Base-by-base conservation (phyloP, 2,113 vertebrate genomes). In the Thermophis baileyi region DNA sequence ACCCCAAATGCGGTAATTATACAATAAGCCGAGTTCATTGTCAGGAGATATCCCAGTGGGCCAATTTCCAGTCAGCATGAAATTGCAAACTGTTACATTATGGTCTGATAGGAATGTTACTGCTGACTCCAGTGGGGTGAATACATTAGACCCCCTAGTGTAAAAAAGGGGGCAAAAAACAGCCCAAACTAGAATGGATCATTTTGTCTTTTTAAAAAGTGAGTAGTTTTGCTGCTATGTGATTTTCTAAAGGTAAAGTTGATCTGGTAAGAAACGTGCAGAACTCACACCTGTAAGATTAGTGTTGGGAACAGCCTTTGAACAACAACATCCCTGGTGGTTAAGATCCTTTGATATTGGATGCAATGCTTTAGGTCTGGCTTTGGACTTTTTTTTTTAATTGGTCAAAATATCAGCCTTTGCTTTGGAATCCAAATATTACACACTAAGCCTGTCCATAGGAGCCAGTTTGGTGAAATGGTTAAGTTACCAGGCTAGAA, bases 341-440 rank as follows among this genome's bases (percentile, higher is more conserved):
- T 20, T 81, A 81, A 54, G 10, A 5, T 9, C 63, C 25, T 89
- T 47, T 27, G 24, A 47, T 86, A 49, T 60, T 55, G 40, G 25
- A 90, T 85, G n/a, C 10, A 47, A 25, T 24, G 20, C 51, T 57
- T 46, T 46, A 57, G 44, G 46, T 54, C 4, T 85, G 85, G 1
- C 60, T 92, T 22, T 55, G 4, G 1, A 12, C 9, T 12, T 51
- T 69, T 91, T 87, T 53, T 49, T 8, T 91, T 49, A 0, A 6
- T 22, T 40, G 35, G 74, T 81, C 35, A 86, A n/a, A 6, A 27
- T 5, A 27, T 92, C 49, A 87, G 60, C 24, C 44, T 30, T 91
- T n/a, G 20, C 30, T 20, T 88, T 85, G 46, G 85, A 95, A 4
- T 20, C 81, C 54, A 16, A 27, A 40, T 91, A 91, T 30, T 54